These are phyloP conservation scores for Scaptomyza hsui DNA, from an alignment of 1,140 invertebrate species.

Conservation along the genomic window DNA sequence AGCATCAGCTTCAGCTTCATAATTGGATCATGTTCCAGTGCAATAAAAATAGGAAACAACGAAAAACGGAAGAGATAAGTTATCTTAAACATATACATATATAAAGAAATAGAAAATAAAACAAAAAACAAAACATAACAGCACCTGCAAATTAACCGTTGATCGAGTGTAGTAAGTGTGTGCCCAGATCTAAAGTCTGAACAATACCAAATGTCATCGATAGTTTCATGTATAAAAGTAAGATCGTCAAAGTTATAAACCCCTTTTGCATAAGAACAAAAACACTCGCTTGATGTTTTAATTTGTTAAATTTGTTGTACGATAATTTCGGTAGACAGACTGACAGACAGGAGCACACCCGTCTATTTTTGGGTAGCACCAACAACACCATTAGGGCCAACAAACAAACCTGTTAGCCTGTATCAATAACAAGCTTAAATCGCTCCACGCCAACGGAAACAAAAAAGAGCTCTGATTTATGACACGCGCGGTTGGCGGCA, in stretches of 20 bases:
- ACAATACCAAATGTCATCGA: too few species aligned
- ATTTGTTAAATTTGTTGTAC: background rate
- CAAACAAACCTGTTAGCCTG: slow-evolving; percentile 71
- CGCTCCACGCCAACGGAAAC: slow-evolving; percentile 13
- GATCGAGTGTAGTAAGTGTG: too few species aligned
- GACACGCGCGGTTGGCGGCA: slow-evolving; percentile 33
- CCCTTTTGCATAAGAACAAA: too few species aligned
- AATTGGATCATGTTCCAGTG: slow-evolving; percentile 23
- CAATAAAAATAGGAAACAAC: background rate
- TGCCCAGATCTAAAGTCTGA: too few species aligned
- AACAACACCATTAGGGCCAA: slow-evolving; percentile 46
- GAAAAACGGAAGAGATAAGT: too few species aligned
- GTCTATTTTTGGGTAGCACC: slow-evolving; percentile 26
- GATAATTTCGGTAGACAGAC: background rate
- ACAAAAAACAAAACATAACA: too few species aligned
- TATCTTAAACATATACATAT: too few species aligned
- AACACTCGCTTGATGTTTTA: slow-evolving; percentile 4
- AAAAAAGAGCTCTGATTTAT: slow-evolving; percentile 60
- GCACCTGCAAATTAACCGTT: too few species aligned
- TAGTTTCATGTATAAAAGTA: too few species aligned
- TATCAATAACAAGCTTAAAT: slow-evolving; percentile 72
- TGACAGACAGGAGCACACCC: background rate
- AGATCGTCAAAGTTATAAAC: background rate
- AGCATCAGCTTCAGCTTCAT: slow-evolving; percentile 7
- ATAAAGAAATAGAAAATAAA: too few species aligned